Percentiles rank a stretch among this genome's conserved stretches.
These are phyloP conservation scores for Drosophila meridiana DNA, from an alignment of 2,888 invertebrate species.

Conservation along the genomic window DNA sequence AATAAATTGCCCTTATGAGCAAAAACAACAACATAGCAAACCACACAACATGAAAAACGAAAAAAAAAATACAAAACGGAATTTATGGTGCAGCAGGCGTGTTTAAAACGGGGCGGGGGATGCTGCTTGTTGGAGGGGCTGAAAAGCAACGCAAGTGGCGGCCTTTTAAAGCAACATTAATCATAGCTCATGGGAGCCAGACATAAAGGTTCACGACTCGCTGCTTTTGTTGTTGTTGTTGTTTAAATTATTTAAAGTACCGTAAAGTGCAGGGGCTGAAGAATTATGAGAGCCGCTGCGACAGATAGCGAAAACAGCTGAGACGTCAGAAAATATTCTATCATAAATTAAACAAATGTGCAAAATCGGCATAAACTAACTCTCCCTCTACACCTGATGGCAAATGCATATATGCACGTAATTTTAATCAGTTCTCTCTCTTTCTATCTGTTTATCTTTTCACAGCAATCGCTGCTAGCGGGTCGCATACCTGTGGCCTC, in stretches of 20 bases:
- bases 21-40: conserved; percentile 48
- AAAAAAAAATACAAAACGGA: conserved; percentile 45
- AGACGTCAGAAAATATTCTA: conserved; percentile 45
- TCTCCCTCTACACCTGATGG: background rate
- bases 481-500: conserved; percentile 85
- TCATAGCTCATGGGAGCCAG: conserved; percentile 60
- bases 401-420: conserved; percentile 10
- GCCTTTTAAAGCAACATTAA: conserved; percentile 76
- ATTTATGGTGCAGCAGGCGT: conserved; percentile 64
- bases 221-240: conserved; percentile 27
- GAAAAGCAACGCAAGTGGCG: conserved; percentile 67
- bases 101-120: conserved; percentile 27
- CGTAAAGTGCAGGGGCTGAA: conserved; percentile 54
- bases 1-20: conserved; percentile 68
- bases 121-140: conserved; percentile 12
- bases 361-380: conserved; percentile 56
- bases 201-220: conserved; percentile 18
- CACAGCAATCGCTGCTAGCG: conserved; percentile 84
- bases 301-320: conserved; percentile 63
- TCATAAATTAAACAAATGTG: conserved; percentile 62
- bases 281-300: conserved; percentile 64
- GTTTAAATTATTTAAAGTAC: conserved; percentile 69
- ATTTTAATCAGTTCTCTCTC: conserved; percentile 37
- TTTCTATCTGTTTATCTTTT: conserved; percentile 44
- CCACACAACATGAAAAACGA: conserved; percentile 45